A percentile compares a stretch with the other conserved stretches of the same genome.
Evolutionary conservation across 2,797 vertebrate species (phyloP).

Genomic region (Spizella passerina): DNA sequence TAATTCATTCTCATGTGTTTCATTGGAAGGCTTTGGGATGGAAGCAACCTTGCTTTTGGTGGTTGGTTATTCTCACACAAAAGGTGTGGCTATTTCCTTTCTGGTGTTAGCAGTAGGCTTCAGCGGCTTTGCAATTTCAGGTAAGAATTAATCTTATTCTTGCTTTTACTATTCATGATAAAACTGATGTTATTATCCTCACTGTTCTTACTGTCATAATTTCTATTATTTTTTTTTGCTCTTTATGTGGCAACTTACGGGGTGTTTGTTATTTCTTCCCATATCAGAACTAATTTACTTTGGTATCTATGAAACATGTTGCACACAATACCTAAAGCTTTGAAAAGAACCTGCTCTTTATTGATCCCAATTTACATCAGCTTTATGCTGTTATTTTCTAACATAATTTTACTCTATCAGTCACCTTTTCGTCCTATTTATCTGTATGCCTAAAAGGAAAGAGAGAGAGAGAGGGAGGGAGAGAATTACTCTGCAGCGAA

Average conservation of each 20-base stretch:
- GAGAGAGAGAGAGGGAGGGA: neutral
- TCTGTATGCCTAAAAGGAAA: neutral
- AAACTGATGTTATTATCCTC: neutral
- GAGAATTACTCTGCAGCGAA: neutral
- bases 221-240: neutral
- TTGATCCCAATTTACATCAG: neutral
- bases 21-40: conserved; percentile 93
- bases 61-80: conserved; percentile 96
- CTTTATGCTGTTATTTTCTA: neutral
- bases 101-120: conserved; percentile 96
- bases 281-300: neutral
- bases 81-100: conserved; percentile 92
- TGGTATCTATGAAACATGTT: neutral
- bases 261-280: neutral
- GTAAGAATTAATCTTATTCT: conserved; percentile 70
- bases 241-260: neutral
- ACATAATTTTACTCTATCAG: neutral
- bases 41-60: conserved; percentile 95
- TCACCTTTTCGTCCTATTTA: neutral
- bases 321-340: neutral
- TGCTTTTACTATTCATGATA: neutral
- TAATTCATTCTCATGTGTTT: neutral
- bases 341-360: neutral
- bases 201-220: neutral
- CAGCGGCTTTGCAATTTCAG: conserved; percentile 98